Evolutionary conservation across 2,113 vertebrate species (phyloP).

Genomic region (Rana temporaria): DNA sequence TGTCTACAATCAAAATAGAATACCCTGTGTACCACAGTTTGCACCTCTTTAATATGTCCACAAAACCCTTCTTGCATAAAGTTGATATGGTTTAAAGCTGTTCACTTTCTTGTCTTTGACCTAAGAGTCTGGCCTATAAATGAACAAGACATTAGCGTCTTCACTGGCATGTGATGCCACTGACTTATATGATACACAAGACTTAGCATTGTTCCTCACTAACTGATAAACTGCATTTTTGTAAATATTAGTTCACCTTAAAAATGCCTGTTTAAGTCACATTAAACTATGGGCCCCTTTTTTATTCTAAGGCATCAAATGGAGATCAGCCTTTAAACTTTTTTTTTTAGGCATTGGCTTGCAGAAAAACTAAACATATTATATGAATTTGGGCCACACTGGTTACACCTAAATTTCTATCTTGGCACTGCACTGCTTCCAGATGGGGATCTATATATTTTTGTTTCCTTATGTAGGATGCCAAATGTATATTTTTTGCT

Average conservation of each 20-base stretch:
- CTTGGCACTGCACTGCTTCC: conserved; percentile 3
- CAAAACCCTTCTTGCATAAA: no score
- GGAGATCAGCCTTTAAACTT: neutral
- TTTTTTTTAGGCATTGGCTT: neutral
- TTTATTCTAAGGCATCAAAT: neutral
- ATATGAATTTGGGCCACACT: neutral
- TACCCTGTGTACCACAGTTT: no score
- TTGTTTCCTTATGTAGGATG: conserved; percentile 48
- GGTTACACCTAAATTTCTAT: conserved; percentile 10
- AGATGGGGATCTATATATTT: conserved; percentile 26
- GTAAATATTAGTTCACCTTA: neutral
- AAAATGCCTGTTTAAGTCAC: neutral
- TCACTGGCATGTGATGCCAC: neutral
- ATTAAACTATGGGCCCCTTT: no score
- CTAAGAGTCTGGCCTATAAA: neutral
- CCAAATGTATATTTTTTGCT: conserved; percentile 56
- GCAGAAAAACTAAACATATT: neutral
- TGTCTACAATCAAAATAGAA: no score
- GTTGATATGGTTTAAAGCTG: no score
- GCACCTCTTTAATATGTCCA: no score
- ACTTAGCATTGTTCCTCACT: neutral
- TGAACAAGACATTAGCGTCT: no score
- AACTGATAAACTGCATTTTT: neutral
- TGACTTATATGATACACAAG: no score
- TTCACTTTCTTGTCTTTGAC: neutral